Conservation (phyloP, 2,113 vertebrate species). For the Desmodus rotundus region DNA sequence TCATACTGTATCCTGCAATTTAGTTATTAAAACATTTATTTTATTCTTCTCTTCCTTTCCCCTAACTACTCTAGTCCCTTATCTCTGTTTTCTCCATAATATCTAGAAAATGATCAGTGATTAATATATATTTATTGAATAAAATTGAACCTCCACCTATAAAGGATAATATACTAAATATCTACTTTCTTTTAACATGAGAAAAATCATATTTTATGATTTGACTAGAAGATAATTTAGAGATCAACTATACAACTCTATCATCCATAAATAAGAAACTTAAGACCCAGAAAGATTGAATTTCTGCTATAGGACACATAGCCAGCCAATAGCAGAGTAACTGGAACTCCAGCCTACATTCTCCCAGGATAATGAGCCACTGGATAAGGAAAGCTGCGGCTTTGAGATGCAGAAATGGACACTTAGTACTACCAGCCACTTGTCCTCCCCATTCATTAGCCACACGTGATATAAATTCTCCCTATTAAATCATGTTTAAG, state of each 20-base stretch:
- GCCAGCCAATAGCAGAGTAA: neutral
- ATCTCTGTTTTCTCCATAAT: neutral
- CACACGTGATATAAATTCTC: neutral
- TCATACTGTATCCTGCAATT: neutral
- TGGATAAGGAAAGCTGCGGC: neutral
- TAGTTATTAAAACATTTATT: neutral
- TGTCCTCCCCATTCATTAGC: neutral
- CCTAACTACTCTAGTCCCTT: neutral
- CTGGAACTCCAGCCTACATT: neutral
- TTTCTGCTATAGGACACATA: neutral
- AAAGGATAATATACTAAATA: neutral
- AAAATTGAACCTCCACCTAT: neutral
- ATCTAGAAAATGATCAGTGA: neutral
- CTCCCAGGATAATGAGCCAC: neutral
- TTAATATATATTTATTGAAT: neutral
- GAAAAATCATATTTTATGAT: neutral
- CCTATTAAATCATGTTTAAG: neutral
- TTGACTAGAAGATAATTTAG: neutral
- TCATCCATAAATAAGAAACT: neutral
- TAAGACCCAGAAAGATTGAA: neutral
- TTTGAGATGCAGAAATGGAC: neutral
- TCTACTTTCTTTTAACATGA: neutral
- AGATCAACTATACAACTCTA: neutral
- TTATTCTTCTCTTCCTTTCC: neutral
- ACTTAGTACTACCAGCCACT: neutral